A percentile compares a stretch with the other conserved stretches of the same genome.
Evolutionary conservation across 1,140 invertebrate genomes (phyloP).

Genomic region (Schmidtea mediterranea): DNA sequence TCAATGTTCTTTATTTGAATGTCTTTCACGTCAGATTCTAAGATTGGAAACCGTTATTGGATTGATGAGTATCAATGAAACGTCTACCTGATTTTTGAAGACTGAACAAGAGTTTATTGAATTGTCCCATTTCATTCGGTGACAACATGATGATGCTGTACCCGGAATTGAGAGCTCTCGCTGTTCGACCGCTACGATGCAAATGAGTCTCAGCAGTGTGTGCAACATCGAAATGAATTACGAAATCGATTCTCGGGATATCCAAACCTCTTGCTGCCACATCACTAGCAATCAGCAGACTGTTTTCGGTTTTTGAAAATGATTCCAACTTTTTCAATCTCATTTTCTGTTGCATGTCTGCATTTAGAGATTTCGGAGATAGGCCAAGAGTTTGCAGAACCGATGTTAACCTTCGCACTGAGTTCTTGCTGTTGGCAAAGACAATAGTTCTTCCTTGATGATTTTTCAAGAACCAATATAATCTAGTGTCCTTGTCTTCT

Average conservation of each 20-base stretch:
- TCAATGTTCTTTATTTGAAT: neutral
- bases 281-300: constrained; percentile 69
- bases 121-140: constrained; percentile 49
- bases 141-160: constrained; percentile 70
- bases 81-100: neutral
- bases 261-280: constrained; percentile 84
- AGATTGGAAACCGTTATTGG: neutral
- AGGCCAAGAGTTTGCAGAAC: constrained; percentile 50
- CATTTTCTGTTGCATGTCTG: constrained; percentile 75
- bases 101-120: constrained; percentile 39
- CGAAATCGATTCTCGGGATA: constrained; percentile 43
- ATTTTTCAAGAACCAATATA: constrained; percentile 63
- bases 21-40: neutral
- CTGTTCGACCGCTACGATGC: constrained; percentile 78
- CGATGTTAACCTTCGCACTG: constrained; percentile 51
- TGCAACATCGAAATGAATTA: constrained; percentile 62
- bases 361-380: constrained; percentile 49
- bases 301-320: constrained; percentile 33
- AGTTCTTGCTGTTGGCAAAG: constrained; percentile 89
- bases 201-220: constrained; percentile 38
- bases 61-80: neutral
- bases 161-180: constrained; percentile 56
- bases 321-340: constrained; percentile 70
- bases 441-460: constrained; percentile 63
- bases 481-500: constrained; percentile 43